These are phyloP conservation scores for Aquatica leii DNA, from an alignment of 2,888 invertebrate genomes.

Conservation along the genomic window DNA sequence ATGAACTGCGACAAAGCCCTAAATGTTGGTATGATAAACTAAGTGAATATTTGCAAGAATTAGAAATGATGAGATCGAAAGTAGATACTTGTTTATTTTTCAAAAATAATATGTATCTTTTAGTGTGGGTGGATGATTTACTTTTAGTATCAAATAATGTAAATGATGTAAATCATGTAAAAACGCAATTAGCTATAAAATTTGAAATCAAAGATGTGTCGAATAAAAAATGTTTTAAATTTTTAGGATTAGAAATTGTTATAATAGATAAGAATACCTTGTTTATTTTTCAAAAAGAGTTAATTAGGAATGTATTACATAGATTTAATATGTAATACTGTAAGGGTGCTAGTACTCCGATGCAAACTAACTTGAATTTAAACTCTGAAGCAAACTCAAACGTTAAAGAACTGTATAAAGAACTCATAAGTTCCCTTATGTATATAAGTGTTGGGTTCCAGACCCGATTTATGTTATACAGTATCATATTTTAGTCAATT, in stretches of 20 bases:
- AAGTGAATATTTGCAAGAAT: constrained; percentile 19
- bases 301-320: neutral
- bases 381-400: no score
- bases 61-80: constrained; percentile 31
- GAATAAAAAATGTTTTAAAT: constrained; percentile 11
- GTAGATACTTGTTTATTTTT: constrained; percentile 41
- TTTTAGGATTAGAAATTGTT: neutral
- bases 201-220: constrained; percentile 36
- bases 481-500: constrained; percentile 31
- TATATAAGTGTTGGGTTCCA: constrained; percentile 28
- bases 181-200: constrained; percentile 22
- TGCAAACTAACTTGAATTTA: constrained; percentile 16
- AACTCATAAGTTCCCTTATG: constrained; percentile 38
- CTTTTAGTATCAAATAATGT: constrained; percentile 32
- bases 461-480: constrained; percentile 28
- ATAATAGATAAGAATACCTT: neutral
- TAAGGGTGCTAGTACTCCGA: constrained; percentile 17
- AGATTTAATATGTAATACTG: constrained; percentile 27
- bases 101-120: constrained; percentile 26
- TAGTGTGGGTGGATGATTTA: constrained; percentile 40
- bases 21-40: constrained; percentile 39
- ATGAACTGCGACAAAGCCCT: constrained; percentile 36
- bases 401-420: constrained; percentile 24
- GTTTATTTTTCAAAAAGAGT: neutral
- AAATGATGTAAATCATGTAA: constrained; percentile 24